A percentile compares a stretch with the other conserved stretches of the same genome.
Evolutionary conservation across 2,888 invertebrate species (phyloP).

Genomic region (Aleiodes alternator): DNA sequence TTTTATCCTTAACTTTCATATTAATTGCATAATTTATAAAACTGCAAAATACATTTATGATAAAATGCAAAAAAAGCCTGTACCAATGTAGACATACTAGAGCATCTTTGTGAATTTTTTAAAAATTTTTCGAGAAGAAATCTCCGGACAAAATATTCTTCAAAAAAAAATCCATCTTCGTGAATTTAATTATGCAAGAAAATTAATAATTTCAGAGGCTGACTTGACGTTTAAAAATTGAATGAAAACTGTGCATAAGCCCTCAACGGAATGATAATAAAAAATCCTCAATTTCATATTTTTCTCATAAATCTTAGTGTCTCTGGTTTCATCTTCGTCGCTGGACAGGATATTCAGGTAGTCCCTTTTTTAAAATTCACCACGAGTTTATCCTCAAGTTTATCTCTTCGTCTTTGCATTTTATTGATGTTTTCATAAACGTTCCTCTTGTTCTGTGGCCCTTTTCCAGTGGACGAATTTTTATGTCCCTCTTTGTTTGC

Average conservation of each 20-base stretch:
- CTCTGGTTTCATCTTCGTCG: conserved; percentile 64
- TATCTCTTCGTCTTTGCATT: conserved; percentile 69
- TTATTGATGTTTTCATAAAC: conserved; percentile 63
- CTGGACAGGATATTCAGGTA: conserved; percentile 72
- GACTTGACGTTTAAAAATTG: conserved; percentile 6
- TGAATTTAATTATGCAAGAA: no score
- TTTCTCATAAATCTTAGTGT: conserved; percentile 65
- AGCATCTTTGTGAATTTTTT: no score
- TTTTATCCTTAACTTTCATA: no score
- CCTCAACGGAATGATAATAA: conserved; percentile 49
- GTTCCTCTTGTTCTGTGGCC: not conserved
- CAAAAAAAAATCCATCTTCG: no score
- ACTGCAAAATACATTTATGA: not conserved
- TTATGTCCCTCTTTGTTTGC: conserved; percentile 22
- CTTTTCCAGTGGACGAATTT: conserved; percentile 23
- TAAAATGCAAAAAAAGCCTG: not conserved
- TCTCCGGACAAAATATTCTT: no score
- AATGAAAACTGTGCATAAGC: conserved; percentile 12
- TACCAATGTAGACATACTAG: no score
- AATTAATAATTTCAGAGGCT: no score
- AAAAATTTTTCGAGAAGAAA: not conserved
- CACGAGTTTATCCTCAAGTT: conserved; percentile 64
- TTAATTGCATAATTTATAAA: no score
- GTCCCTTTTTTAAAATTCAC: conserved; percentile 64
- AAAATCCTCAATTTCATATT: conserved; percentile 57